Conservation (phyloP, 1,140 invertebrate genomes). For the Stegodyphus dumicola region DNA sequence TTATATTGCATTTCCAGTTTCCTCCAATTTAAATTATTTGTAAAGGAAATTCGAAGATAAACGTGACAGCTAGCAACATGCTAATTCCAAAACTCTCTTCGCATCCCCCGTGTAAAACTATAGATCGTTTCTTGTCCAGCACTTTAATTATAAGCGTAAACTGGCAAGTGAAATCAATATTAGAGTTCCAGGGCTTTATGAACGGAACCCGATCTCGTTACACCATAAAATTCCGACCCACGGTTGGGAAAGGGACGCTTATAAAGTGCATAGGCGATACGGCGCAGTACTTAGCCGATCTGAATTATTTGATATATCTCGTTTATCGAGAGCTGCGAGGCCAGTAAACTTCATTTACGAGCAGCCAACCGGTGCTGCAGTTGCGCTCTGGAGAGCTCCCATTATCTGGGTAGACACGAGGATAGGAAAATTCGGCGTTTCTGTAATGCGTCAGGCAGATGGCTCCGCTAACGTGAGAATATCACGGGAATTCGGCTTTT, state of each 20-base stretch:
- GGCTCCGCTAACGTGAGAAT: conserved; percentile 18
- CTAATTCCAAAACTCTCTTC: not conserved
- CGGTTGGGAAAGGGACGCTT: conserved; percentile 26
- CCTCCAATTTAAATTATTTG: too few species aligned
- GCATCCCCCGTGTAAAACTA: not conserved
- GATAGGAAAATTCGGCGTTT: not conserved
- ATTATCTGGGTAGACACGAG: not conserved
- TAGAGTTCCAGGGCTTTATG: conserved; percentile 11
- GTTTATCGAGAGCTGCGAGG: conserved; percentile 28
- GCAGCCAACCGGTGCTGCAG: conserved; percentile 25
- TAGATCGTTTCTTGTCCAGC: not conserved
- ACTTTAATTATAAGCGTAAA: conserved; percentile 28
- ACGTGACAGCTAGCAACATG: not conserved
- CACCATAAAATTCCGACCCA: conserved; percentile 37
- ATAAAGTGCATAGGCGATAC: conserved; percentile 33
- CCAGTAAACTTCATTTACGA: conserved; percentile 46
- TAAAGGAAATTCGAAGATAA: not conserved
- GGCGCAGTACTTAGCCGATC: conserved; percentile 36
- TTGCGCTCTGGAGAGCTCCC: not conserved
- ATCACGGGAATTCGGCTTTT: conserved; percentile 19
- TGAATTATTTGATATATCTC: conserved; percentile 49
- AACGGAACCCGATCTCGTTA: conserved; percentile 32
- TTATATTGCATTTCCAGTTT: too few species aligned
- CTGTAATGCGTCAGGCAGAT: conserved; percentile 9
- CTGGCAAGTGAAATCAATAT: not conserved